Evolutionary conservation across 53 echinoderm and acorn worm genomes (phyloP).

Genomic region (Antedon mediterranea): DNA sequence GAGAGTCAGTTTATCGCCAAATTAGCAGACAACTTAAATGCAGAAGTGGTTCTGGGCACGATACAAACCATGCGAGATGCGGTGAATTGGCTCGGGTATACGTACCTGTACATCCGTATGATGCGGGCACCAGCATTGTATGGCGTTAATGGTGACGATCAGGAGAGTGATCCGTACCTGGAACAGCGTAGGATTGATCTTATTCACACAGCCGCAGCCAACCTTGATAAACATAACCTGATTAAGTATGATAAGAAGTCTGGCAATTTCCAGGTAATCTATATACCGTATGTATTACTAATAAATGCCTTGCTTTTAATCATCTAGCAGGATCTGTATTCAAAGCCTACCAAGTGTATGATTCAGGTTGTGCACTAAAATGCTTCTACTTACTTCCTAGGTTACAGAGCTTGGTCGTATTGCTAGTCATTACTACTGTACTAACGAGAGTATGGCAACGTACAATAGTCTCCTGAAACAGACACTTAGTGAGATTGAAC

Average conservation of each 20-base stretch:
- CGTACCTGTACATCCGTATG: slow-evolving; percentile 98
- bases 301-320: too few species aligned
- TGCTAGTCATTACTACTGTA: slow-evolving; percentile 98
- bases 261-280: slow-evolving; percentile 82
- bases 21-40: slow-evolving; percentile 81
- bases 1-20: slow-evolving; percentile 87
- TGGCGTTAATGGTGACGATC: slow-evolving; percentile 62
- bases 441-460: slow-evolving; percentile 92
- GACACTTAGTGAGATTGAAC: slow-evolving; percentile 88
- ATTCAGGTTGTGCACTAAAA: background rate
- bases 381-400: slow-evolving; percentile 10
- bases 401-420: slow-evolving; percentile 97
- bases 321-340: too few species aligned
- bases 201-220: slow-evolving; percentile 62
- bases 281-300: too few species aligned
- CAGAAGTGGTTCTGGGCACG: slow-evolving; percentile 84
- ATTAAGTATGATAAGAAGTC: slow-evolving; percentile 84
- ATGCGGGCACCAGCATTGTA: slow-evolving; percentile 83
- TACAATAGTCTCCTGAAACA: slow-evolving; percentile 95
- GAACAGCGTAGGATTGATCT: slow-evolving; percentile 78
- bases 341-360: too few species aligned
- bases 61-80: slow-evolving; percentile 92
- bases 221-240: slow-evolving; percentile 87
- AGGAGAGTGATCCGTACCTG: slow-evolving; percentile 82
- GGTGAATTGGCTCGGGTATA: slow-evolving; percentile 89